Evolutionary conservation across 2,888 invertebrate genomes (phyloP).

Genomic region (Cataglyphis livida): DNA sequence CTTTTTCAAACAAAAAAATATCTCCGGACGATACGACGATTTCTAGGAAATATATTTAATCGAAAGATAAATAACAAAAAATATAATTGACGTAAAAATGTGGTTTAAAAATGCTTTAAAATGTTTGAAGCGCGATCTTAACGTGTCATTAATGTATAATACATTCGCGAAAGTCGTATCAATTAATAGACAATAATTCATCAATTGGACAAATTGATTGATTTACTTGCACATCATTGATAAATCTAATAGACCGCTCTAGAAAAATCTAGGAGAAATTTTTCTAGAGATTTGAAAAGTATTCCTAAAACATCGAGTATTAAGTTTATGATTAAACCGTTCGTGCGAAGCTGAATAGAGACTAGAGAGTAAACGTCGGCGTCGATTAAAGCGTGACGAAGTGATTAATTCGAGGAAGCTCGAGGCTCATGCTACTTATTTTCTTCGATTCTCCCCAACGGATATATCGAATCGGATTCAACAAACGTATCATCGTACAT

Average conservation of each 20-base stretch:
- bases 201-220: background rate
- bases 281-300: background rate
- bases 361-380: background rate
- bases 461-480: background rate
- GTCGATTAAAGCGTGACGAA: constrained; percentile 4
- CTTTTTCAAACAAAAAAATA: constrained; percentile 5
- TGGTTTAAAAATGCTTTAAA: background rate
- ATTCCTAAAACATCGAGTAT: background rate
- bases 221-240: background rate
- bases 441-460: background rate
- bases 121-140: background rate
- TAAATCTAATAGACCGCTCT: background rate
- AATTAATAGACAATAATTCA: background rate
- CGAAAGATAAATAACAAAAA: background rate
- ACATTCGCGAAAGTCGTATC: background rate
- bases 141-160: background rate
- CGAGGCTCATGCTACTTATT: constrained; percentile 8
- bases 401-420: constrained; percentile 18
- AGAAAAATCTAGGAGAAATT: background rate
- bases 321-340: background rate
- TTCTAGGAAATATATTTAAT: background rate
- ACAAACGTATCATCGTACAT: background rate
- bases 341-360: background rate
- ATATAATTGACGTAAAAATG: background rate
- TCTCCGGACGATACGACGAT: background rate